Evolutionary conservation across 1,140 invertebrate species (phyloP), one percentile per base, ranked within the genome.

Genomic region (Solen grandis): DNA sequence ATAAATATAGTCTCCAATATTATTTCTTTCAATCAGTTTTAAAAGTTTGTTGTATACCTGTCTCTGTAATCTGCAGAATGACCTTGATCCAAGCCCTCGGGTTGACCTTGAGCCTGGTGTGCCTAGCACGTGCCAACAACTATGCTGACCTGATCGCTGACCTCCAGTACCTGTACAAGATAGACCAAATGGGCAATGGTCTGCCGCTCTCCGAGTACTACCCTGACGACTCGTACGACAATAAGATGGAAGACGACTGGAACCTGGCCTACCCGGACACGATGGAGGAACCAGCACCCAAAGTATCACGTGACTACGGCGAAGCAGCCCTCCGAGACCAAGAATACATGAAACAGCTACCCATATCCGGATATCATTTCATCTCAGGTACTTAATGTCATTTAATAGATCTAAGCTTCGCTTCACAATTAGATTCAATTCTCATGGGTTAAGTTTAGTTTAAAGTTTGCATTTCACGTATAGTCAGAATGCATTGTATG

Each of bases 351-450:
- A 80, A 72, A 25, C 77, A 80, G 46, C 46, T 80, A 10, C 77
- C 77, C 22, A 72, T 80, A 55, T 63, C 77, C 29, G 77, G 77
- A n/a, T 80, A 80, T 57, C 77, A 80, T 31, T 80, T 72, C n/a
- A 80, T 80, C 52, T 80, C 77, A 22, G 77, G 77, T 70, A 33
- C 16, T 57, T 63, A n/a, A 25, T 50, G 29, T 0, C 8, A 27
- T 31, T 5, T 22, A 25, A 22, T 14, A 60, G 29, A 60, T 46
- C 8, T 46, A n/a, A n/a, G n/a, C n/a, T n/a, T n/a, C n/a, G n/a
- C n/a, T n/a, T n/a, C n/a, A n/a, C n/a, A n/a, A n/a, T n/a, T n/a
- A n/a, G n/a, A n/a, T n/a, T n/a, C n/a, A n/a, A n/a, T n/a, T n/a
- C n/a, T n/a, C n/a, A n/a, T n/a, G n/a, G n/a, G n/a, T n/a, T n/a